Evolutionary conservation across 2,888 invertebrate species (phyloP), one percentile per base, ranked within the genome.

Genomic region (Apamea epomidion): DNA sequence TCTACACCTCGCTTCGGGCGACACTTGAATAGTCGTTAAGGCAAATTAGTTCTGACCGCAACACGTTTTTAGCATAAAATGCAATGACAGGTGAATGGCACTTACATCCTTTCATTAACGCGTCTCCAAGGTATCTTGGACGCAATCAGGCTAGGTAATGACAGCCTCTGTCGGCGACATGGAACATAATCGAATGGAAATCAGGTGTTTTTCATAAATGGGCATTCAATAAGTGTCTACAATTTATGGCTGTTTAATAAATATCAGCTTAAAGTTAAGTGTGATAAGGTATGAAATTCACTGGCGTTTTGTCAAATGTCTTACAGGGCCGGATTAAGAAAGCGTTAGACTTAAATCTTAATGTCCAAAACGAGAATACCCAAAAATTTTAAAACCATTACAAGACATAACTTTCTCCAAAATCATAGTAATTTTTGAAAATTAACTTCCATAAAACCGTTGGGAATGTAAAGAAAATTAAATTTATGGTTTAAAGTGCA

Each of bases 161-260:
- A 90, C 90, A 90, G 84, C 76, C 76, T 88, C 79, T 84, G 88
- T 89, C 90, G 88, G 88, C 88, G 85, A 90, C 86, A 88, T 87
- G 88, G 90, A 88, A 89, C 88, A 90, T 91, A 92, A 94, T 93
- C 91, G 88, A 92, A 92, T 92, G 90, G 91, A 92, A 92, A 91
- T 91, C 89, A 90, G 90, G 89, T 91, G 90, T 91, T 91, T 92
- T 90, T 90, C 91, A 91, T 91, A 91, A 87, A 80, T 77, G 48
- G 76, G 10, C 72, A 70, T 42, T 77, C 42, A 74, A 83, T 80
- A 79, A 75, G 79, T 74, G 48, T 21, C 51, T 62, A 37, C 68
- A 25, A 48, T 2, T 65, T 4, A 5, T 16, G 0, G 10, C 2
- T 79, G n/a, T 8, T 0, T 29, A 37, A 21, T 16, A 62, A 80